Evolutionary conservation across 2,888 invertebrate species (phyloP), one percentile per base, ranked within the genome.

Genomic region (Dorcus parallelipipedus): DNA sequence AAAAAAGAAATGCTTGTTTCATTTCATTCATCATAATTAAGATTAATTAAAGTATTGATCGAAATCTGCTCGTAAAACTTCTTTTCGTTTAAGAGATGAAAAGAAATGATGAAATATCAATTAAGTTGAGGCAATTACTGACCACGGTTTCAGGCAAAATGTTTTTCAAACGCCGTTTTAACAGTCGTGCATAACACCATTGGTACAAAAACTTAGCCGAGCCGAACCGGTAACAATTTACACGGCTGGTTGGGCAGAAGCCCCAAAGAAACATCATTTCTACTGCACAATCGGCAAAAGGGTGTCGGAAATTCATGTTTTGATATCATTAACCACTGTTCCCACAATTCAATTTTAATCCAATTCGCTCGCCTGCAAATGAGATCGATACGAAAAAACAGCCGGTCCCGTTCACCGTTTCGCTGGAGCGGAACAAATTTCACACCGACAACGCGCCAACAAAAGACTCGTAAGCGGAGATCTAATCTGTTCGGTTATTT

Each of bases 311-410:
- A 45, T 54, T 52, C 58, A 54, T 65, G 62, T 64, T 65, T 62
- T 60, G 57, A 61, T 62, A 65, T 62, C 64, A 65, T 65, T 63
- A 65, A 59, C 60, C 26, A 52, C 48, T 50, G 58, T 63, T 62
- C 61, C 61, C 59, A 62, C 63, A 59, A 56, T 61, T 64, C 64
- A 64, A 64, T 64, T 64, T 62, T 57, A 61, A 63, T 65, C 64
- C 62, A 64, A 64, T 65, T 62, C 58, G 49, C 58, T 57, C 59
- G 61, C 60, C 59, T 57, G 56, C 56, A 61, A 64, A 64, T 64
- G 61, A 61, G 61, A 33, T 64, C 60, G 60, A 64, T 62, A 60
- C 49, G 59, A 57, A 61, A 58, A 61, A 61, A 61, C 58, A 62
- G 62, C 60, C 62, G 60, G 53, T 57, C 38, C 59, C 54, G 59